Evolutionary conservation across 2,797 vertebrate genomes (phyloP), one percentile per base, ranked within the genome.

Genomic region (Anisognathus igniventris): DNA sequence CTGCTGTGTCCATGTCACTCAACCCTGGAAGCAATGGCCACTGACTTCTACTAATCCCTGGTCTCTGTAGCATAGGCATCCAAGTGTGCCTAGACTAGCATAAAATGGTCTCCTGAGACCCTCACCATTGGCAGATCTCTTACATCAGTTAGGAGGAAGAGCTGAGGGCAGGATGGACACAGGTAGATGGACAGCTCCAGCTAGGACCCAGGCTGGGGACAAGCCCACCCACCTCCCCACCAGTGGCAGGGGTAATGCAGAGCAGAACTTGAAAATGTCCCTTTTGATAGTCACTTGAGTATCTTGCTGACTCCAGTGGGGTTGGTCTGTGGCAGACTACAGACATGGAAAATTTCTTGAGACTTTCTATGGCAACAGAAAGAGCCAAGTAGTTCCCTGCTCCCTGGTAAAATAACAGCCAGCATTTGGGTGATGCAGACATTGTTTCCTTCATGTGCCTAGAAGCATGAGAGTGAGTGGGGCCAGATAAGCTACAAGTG

Each of bases 1-100:
- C 20, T 84, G 31, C 24, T 81, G 14, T n/a, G 28, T 30, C n/a
- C 53, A 1, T 28, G 33, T 23, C 48, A 47, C 25, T 9, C 30
- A 65, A 7, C 0, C 0, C 4, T 3, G 48, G 60, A 89, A 89
- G 40, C 16, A 56, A 45, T 22, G 8, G 24, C 24, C 8, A 0
- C 40, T 77, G n/a, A 17, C 44, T 65, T 86, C 48, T 64, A 11
- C 22, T 37, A 47, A 77, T 6, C 22, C 10, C 14, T 66, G 4
- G 1, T 47, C 24, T 35, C 44, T 61, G 22, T 12, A 67, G 17
- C 30, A 25, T 2, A 9, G 48, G 15, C 8, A 15, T 7, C 2
- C 4, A 71, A 73, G 24, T 74, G 86, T 25, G 8, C 45, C 35
- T 48, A n/a, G 20, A 64, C n/a, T 7, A 74, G 47, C 5, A 8